Evolutionary conservation across 2,888 invertebrate genomes (phyloP).

Genomic region (Pollenia griseotomentosa): DNA sequence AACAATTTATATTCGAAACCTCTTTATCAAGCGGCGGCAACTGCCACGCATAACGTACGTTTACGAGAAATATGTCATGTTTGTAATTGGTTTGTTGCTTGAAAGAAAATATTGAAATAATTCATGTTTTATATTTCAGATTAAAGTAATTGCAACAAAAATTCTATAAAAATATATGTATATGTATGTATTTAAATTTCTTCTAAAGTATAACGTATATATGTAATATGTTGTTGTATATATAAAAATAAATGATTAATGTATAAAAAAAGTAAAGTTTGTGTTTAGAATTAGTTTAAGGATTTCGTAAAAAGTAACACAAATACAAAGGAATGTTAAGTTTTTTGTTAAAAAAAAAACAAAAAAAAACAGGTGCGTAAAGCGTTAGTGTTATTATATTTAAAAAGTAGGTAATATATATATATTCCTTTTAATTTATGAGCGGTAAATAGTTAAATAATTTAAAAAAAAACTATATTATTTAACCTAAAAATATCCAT

Average conservation of each 20-base stretch:
- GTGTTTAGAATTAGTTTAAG: slow-evolving; percentile 59
- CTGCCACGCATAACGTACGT: slow-evolving; percentile 62
- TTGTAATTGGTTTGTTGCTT: slow-evolving; percentile 68
- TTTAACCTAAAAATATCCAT: slow-evolving; percentile 63
- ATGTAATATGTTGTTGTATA: slow-evolving; percentile 16
- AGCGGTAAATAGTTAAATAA: slow-evolving; percentile 58
- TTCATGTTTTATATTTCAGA: slow-evolving; percentile 68
- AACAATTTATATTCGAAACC: slow-evolving; percentile 55
- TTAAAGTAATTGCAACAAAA: slow-evolving; percentile 61
- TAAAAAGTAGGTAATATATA: slow-evolving; percentile 26
- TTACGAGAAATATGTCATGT: slow-evolving; percentile 65
- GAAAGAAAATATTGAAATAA: slow-evolving; percentile 71
- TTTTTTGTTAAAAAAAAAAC: neutral
- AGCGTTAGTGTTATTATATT: slow-evolving; percentile 63
- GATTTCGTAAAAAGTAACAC: slow-evolving; percentile 59
- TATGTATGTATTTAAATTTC: slow-evolving; percentile 21
- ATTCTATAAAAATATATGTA: slow-evolving; percentile 33
- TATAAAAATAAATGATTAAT: slow-evolving; percentile 39
- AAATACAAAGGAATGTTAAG: slow-evolving; percentile 51
- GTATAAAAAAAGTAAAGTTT: slow-evolving; percentile 36
- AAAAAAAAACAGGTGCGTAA: slow-evolving; percentile 49
- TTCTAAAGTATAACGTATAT: slow-evolving; percentile 68
- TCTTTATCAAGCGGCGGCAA: slow-evolving; percentile 60
- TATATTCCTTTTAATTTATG: slow-evolving; percentile 43
- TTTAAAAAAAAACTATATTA: slow-evolving; percentile 58